Evolutionary conservation across 2,888 invertebrate species (phyloP).

Genomic region (Patella depressa): DNA sequence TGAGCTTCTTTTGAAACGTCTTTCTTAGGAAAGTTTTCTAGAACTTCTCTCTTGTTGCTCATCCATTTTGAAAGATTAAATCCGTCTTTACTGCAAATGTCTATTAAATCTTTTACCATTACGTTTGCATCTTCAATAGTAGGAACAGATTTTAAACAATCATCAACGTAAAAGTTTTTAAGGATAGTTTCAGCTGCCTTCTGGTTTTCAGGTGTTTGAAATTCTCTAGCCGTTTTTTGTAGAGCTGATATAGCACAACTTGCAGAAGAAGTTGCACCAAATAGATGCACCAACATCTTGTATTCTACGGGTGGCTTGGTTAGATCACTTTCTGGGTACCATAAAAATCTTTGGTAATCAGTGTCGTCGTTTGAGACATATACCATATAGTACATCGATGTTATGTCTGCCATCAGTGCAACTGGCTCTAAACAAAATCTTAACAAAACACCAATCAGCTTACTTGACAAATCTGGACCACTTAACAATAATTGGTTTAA

Average conservation of each 20-base stretch:
- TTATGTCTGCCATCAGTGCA: constrained; percentile 38
- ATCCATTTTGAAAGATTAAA: constrained; percentile 27
- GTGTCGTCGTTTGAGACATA: constrained; percentile 30
- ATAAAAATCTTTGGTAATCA: constrained; percentile 34
- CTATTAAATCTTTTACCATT: constrained; percentile 22
- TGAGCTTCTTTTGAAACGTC: neutral
- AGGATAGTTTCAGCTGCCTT: constrained; percentile 21
- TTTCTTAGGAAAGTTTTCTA: constrained; percentile 22
- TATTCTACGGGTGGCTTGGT: neutral
- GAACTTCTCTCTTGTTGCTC: constrained; percentile 25
- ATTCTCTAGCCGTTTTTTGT: constrained; percentile 3
- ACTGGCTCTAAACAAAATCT: constrained; percentile 39
- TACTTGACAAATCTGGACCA: constrained; percentile 44
- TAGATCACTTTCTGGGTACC: constrained; percentile 26
- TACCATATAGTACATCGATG: constrained; percentile 36
- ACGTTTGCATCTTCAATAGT: constrained; percentile 11
- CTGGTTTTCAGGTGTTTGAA: neutral
- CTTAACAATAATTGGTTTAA: constrained; percentile 36
- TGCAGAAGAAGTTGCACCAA: constrained; percentile 12
- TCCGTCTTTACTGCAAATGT: constrained; percentile 22
- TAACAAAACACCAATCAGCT: constrained; percentile 37
- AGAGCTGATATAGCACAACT: constrained; percentile 15
- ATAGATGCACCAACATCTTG: constrained; percentile 12
- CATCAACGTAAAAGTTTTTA: constrained; percentile 34
- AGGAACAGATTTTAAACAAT: constrained; percentile 31